These are phyloP conservation scores for Quadroppia sp. DNA, from an alignment of 2,888 invertebrate species.

Conservation along the genomic window DNA sequence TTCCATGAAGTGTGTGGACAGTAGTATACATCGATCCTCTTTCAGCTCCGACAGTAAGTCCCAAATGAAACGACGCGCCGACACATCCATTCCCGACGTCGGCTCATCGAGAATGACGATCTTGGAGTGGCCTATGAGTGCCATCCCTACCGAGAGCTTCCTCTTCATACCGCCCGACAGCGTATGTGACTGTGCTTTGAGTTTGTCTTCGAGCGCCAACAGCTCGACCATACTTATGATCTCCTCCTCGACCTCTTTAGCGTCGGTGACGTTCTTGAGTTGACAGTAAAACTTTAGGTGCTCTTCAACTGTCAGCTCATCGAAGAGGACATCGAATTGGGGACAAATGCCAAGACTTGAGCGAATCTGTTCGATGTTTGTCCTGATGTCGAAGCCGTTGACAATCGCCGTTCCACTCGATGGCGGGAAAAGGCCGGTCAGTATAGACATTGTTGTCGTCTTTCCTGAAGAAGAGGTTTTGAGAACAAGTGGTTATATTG, in stretches of 20 bases:
- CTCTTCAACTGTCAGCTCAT: conserved; percentile 73
- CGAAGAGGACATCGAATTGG: conserved; percentile 72
- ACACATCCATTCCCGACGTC: conserved; percentile 59
- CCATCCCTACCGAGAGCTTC: conserved; percentile 66
- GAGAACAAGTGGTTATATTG: conserved; percentile 75
- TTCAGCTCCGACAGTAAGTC: conserved; percentile 64
- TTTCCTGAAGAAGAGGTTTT: too few species aligned
- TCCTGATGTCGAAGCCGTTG: conserved; percentile 66
- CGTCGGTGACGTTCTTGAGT: conserved; percentile 62
- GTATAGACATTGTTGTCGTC: conserved; percentile 68
- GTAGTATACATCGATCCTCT: conserved; percentile 59
- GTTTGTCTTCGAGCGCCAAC: conserved; percentile 65
- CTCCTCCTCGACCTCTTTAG: not conserved
- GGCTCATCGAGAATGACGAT: conserved; percentile 59
- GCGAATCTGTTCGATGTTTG: conserved; percentile 64
- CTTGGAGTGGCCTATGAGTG: conserved; percentile 69
- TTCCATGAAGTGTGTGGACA: conserved; percentile 93
- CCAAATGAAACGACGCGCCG: conserved; percentile 64
- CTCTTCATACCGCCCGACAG: conserved; percentile 75
- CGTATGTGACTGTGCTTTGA: conserved; percentile 58
- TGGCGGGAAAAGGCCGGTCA: conserved; percentile 61
- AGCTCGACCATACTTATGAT: conserved; percentile 58
- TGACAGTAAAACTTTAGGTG: conserved; percentile 76
- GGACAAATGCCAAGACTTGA: conserved; percentile 62
- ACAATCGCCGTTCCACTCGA: conserved; percentile 68